These are phyloP conservation scores for Prochilodus magdalenae DNA, from an alignment of 2,113 vertebrate genomes.

Conservation along the genomic window DNA sequence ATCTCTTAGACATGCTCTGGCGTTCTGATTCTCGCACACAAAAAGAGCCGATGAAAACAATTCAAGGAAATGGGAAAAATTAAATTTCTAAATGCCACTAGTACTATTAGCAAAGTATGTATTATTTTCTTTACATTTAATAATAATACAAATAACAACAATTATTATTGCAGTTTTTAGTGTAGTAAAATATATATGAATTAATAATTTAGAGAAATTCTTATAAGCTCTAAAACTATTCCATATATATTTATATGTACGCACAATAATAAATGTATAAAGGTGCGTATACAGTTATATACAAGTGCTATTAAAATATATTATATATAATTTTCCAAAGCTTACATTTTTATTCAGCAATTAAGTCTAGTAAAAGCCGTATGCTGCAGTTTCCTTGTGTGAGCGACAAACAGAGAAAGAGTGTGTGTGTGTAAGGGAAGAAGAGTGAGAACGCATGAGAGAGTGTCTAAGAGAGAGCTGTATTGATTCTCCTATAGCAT, in stretches of 20 bases:
- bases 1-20: conserved; percentile 75
- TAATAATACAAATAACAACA: too few relatives aligned
- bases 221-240: too few relatives aligned
- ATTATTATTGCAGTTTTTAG: neutral
- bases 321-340: neutral
- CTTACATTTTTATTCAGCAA: neutral
- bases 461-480: neutral
- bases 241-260: neutral
- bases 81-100: neutral
- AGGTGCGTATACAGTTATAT: neutral
- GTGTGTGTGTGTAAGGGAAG: neutral
- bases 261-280: neutral
- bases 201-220: too few relatives aligned
- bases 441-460: neutral
- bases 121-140: too few relatives aligned
- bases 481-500: conserved; percentile 73
- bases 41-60: too few relatives aligned
- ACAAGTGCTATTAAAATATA: too few relatives aligned
- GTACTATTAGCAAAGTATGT: neutral
- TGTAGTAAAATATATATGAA: too few relatives aligned
- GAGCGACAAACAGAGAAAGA: neutral
- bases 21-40: conserved; percentile 50
- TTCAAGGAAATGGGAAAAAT: neutral
- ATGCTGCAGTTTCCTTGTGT: neutral
- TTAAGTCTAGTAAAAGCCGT: neutral